These are phyloP conservation scores for Pangasius djambal DNA, from an alignment of 2,797 vertebrate species.

Conservation along the genomic window DNA sequence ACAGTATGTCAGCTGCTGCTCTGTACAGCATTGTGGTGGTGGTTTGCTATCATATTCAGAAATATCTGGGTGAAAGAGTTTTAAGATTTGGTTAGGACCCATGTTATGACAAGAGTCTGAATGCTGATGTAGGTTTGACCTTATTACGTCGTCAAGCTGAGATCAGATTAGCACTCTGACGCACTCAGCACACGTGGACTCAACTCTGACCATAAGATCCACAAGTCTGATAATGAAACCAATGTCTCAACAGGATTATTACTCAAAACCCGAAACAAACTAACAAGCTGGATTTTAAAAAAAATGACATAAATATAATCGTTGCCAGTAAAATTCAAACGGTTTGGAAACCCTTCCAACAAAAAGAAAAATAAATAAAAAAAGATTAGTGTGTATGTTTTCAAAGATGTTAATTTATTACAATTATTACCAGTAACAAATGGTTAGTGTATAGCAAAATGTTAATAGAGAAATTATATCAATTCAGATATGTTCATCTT, in stretches of 20 bases:
- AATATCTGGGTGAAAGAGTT: background rate
- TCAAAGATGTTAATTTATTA: background rate
- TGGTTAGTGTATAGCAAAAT: background rate
- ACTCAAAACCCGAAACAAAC: background rate
- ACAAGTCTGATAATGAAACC: slow-evolving; percentile 4
- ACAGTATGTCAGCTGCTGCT: background rate
- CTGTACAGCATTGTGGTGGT: background rate
- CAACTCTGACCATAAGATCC: background rate
- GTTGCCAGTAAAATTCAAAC: background rate
- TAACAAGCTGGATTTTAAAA: background rate
- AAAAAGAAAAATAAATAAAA: background rate
- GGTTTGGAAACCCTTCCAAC: background rate
- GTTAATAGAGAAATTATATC: background rate
- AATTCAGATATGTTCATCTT: background rate
- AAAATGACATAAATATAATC: background rate
- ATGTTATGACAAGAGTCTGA: background rate
- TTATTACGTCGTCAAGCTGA: background rate
- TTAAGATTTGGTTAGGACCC: background rate
- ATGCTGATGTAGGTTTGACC: background rate
- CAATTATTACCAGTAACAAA: background rate
- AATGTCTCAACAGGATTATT: background rate
- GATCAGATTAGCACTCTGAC: slow-evolving; percentile 6
- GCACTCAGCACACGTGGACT: background rate
- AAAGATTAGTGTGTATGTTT: background rate
- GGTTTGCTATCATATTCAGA: background rate